Conservation (phyloP, 2,888 invertebrate genomes). For the Hedychridium roseum region DNA sequence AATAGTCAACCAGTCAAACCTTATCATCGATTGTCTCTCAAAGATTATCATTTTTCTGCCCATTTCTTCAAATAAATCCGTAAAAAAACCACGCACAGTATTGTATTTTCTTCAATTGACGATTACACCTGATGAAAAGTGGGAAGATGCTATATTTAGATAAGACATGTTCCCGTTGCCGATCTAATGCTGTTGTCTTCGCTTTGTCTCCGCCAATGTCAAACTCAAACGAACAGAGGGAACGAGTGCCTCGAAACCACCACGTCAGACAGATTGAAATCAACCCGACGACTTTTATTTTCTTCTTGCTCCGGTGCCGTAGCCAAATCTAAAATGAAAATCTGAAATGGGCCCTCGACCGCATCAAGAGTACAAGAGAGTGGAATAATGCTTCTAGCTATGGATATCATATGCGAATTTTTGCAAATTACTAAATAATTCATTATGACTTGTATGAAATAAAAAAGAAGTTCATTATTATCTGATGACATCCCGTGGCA, state of each 20-base stretch:
- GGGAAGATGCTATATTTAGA: no score
- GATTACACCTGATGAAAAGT: not conserved
- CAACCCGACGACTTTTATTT: constrained; percentile 42
- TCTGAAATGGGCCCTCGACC: constrained; percentile 39
- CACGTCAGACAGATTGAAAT: constrained; percentile 52
- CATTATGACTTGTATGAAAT: no score
- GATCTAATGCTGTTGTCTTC: constrained; percentile 42
- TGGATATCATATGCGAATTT: no score
- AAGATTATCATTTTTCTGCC: no score
- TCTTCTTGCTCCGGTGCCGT: constrained; percentile 30
- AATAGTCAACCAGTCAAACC: no score
- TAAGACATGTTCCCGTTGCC: constrained; percentile 34
- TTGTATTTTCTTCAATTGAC: not conserved
- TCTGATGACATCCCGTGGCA: constrained; percentile 31
- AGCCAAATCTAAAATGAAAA: constrained; percentile 56
- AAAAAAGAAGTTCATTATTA: constrained; percentile 30
- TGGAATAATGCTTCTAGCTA: no score
- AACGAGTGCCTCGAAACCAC: constrained; percentile 31
- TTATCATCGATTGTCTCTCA: no score
- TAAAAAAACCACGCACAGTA: not conserved
- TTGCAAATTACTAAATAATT: no score
- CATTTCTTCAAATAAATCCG: no score
- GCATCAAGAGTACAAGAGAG: no score
- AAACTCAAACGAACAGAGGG: constrained; percentile 14
- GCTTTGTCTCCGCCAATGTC: constrained; percentile 5